Conservation (phyloP, 2,888 invertebrate genomes). For the Stegophylla sp. region DNA sequence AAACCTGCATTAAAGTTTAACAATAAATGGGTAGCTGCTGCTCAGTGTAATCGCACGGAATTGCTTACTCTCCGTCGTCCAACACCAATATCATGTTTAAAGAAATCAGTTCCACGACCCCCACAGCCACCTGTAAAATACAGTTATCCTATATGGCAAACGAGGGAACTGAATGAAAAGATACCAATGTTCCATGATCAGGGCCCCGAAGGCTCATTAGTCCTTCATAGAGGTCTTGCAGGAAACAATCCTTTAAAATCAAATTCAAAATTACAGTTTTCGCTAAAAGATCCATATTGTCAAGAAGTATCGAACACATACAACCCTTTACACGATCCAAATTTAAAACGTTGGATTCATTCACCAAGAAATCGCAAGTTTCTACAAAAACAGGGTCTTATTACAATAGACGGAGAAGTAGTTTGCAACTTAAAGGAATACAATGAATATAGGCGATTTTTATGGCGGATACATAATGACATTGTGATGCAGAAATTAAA, state of each 20-base stretch:
- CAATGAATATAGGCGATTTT: slow-evolving; percentile 23
- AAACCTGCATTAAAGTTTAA: not conserved
- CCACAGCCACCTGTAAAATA: not conserved
- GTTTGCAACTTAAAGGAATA: slow-evolving; percentile 20
- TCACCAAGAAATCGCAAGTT: not conserved
- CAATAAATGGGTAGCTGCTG: not conserved
- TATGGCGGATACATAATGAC: slow-evolving; percentile 16
- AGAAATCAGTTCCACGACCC: slow-evolving; percentile 1
- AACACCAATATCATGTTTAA: not conserved
- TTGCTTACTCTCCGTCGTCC: slow-evolving; percentile 12
- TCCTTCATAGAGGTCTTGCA: slow-evolving; percentile 18
- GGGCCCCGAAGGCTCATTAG: slow-evolving; percentile 16
- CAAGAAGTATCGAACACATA: not conserved
- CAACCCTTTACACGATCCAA: slow-evolving; percentile 35
- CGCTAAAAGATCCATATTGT: not conserved
- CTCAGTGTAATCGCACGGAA: slow-evolving; percentile 11
- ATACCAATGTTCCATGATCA: slow-evolving; percentile 1
- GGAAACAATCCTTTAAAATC: not conserved
- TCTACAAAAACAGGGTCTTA: slow-evolving; percentile 10
- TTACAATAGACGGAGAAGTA: not conserved
- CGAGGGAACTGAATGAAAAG: slow-evolving; percentile 20
- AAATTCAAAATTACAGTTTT: not conserved
- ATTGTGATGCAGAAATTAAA: no score
- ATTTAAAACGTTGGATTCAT: not conserved
- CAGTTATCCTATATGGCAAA: slow-evolving; percentile 2